These are phyloP conservation scores for Austrolebias charrua DNA, from an alignment of 2,797 vertebrate species.

Conservation along the genomic window DNA sequence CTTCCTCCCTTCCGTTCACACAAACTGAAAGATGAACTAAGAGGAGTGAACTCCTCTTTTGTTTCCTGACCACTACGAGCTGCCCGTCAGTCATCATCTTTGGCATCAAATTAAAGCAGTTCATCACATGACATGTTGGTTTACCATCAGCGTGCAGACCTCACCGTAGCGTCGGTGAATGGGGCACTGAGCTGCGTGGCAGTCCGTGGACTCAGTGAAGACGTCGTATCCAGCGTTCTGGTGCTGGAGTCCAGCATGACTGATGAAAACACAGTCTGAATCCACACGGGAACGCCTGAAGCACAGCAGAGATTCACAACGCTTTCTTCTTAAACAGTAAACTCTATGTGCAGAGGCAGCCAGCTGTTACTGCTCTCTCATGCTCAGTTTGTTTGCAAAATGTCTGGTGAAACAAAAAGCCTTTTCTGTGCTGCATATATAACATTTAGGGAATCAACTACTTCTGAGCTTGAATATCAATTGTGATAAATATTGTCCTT, in stretches of 20 bases:
- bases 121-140: too few species aligned
- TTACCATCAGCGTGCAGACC: slow-evolving; percentile 3
- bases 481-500: too few species aligned
- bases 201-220: slow-evolving; percentile 63
- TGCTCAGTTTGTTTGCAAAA: background rate
- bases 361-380: background rate
- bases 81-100: background rate
- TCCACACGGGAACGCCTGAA: slow-evolving; percentile 59
- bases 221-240: slow-evolving; percentile 47
- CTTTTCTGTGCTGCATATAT: background rate
- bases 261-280: slow-evolving; percentile 39
- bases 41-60: background rate
- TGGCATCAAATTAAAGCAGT: background rate
- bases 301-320: slow-evolving; percentile 10
- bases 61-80: background rate
- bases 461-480: too few species aligned
- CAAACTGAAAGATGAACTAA: slow-evolving; percentile 42
- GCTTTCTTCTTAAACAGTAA: background rate
- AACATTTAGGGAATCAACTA: background rate
- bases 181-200: slow-evolving; percentile 72
- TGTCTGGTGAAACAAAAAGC: too few species aligned
- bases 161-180: slow-evolving; percentile 71
- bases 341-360: background rate
- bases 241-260: slow-evolving; percentile 32
- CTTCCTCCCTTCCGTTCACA: slow-evolving; percentile 66